phyloP scores from a whole-genome alignment of 2,113 vertebrate species.

The Noturus placidus region DNA sequence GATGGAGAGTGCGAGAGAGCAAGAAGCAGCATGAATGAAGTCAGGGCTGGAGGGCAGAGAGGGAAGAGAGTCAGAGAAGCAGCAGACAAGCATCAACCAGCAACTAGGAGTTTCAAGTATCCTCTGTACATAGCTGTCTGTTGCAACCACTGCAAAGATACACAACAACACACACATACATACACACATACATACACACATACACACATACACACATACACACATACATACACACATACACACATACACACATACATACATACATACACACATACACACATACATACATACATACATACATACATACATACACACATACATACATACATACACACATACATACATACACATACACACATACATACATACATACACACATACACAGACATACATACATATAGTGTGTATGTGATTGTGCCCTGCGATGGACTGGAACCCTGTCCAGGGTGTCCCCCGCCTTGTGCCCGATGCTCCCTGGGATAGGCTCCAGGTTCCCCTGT shows the following conservation, averaged over 20 bases:
- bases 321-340: constrained; percentile 7
- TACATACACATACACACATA: constrained; percentile 15
- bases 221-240: background rate
- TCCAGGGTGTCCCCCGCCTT: too few relatives aligned
- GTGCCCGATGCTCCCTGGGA: too few relatives aligned
- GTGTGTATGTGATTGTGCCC: too few relatives aligned
- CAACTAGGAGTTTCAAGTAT: constrained; percentile 37
- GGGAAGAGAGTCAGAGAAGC: constrained; percentile 55
- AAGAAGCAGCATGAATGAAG: constrained; percentile 76
- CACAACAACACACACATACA: constrained; percentile 53
- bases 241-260: constrained; percentile 10
- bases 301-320: background rate
- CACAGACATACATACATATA: constrained; percentile 23
- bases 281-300: constrained; percentile 15
- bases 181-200: constrained; percentile 49
- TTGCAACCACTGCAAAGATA: constrained; percentile 40
- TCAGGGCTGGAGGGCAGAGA: constrained; percentile 61
- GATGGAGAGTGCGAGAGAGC: constrained; percentile 57
- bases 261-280: background rate
- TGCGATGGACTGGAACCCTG: too few relatives aligned
- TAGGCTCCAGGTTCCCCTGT: too few relatives aligned
- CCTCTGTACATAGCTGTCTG: constrained; percentile 18
- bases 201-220: constrained; percentile 26
- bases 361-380: background rate
- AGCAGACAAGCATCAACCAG: constrained; percentile 70